Evolutionary conservation across 2,888 invertebrate genomes (phyloP).

Genomic region (Caenorhabditis panamensis): DNA sequence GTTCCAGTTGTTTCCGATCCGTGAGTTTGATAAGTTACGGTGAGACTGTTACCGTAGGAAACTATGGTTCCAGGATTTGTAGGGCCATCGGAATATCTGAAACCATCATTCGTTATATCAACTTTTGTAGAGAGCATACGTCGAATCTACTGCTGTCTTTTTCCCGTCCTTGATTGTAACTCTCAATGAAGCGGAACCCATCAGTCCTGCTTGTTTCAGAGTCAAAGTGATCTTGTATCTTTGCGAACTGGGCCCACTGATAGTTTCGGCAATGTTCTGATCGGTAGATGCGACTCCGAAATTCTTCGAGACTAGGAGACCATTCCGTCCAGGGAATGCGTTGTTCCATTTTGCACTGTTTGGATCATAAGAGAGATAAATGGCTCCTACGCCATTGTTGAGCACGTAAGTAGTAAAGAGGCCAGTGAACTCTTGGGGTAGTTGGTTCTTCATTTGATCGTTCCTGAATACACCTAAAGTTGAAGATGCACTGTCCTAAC

Average conservation of each 20-base stretch:
- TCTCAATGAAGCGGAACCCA: conserved; percentile 8
- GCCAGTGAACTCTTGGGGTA: conserved; percentile 11
- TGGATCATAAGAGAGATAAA: neutral
- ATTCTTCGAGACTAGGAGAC: conserved; percentile 13
- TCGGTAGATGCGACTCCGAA: neutral
- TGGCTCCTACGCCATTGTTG: neutral
- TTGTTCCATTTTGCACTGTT: conserved; percentile 1
- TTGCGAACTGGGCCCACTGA: neutral
- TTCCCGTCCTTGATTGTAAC: neutral
- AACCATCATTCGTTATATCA: neutral
- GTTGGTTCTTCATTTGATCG: neutral
- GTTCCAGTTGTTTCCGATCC: conserved; percentile 27
- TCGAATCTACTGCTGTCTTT: neutral
- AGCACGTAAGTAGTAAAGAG: conserved; percentile 21
- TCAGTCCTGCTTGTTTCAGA: neutral
- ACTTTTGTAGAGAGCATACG: neutral
- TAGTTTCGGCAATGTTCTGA: conserved; percentile 14
- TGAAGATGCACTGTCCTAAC: neutral
- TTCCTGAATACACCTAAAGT: neutral
- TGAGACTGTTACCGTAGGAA: neutral
- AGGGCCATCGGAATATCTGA: conserved; percentile 7
- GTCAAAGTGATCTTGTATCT: conserved; percentile 12
- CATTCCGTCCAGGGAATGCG: conserved; percentile 6
- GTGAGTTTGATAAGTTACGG: conserved; percentile 11
- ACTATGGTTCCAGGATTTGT: neutral